phyloP scores from a whole-genome alignment of 2,888 invertebrate genomes.

The Spilosoma lubricipeda region DNA sequence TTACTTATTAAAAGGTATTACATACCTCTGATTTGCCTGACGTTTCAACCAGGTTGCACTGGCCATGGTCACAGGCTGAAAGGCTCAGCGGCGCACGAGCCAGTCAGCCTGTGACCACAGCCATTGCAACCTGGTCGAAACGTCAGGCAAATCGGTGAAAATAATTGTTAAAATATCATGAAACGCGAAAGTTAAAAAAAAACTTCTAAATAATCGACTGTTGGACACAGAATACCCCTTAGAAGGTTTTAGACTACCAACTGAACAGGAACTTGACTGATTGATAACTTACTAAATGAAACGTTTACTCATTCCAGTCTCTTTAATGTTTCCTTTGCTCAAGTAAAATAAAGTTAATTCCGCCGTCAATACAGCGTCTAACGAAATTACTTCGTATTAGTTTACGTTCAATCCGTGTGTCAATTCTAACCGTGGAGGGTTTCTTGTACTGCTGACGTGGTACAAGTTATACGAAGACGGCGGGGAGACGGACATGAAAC shows the following conservation, averaged over 20 bases:
- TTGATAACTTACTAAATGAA: slow-evolving; percentile 10
- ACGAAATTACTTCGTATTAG: slow-evolving; percentile 54
- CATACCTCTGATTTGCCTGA: too few relatives aligned
- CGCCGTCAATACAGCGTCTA: slow-evolving; percentile 28
- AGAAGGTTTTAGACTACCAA: background rate
- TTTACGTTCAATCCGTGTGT: slow-evolving; percentile 61
- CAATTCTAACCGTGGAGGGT: slow-evolving; percentile 44
- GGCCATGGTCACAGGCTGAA: too few relatives aligned
- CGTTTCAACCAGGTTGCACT: too few relatives aligned
- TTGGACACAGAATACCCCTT: too few relatives aligned
- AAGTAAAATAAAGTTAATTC: slow-evolving; percentile 45
- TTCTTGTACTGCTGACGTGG: slow-evolving; percentile 4
- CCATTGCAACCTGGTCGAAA: too few relatives aligned
- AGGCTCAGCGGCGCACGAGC: too few relatives aligned
- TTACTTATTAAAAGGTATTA: too few relatives aligned
- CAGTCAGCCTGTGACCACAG: too few relatives aligned
- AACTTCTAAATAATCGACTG: too few relatives aligned
- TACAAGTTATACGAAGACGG: slow-evolving; percentile 9
- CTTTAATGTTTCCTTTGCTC: slow-evolving; percentile 27
- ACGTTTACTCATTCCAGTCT: slow-evolving; percentile 7
- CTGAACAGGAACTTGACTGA: background rate
- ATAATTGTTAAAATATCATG: too few relatives aligned
- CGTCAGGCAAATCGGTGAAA: too few relatives aligned
- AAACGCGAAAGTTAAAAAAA: too few relatives aligned
- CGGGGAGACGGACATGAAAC: background rate